Percentiles rank a stretch among this genome's conserved stretches.
phyloP scores from a whole-genome alignment of 1,140 invertebrate genomes.

The Anastrepha ludens region DNA sequence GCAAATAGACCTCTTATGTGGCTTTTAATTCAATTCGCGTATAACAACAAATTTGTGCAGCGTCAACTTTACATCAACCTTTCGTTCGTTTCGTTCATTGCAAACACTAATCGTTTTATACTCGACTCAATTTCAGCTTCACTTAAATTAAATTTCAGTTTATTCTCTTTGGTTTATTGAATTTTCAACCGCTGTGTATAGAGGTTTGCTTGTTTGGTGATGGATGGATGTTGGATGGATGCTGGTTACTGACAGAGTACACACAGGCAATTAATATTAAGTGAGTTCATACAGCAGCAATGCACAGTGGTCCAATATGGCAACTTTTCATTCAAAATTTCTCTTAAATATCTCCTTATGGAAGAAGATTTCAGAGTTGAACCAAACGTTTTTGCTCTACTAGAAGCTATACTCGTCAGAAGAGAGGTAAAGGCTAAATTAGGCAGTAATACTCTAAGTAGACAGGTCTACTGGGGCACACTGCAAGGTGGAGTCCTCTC shows the following conservation, averaged over 20 bases:
- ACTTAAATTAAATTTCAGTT: constrained; percentile 30
- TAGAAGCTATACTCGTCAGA: too few relatives aligned
- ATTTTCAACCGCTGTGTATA: background rate
- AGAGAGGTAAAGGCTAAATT: too few relatives aligned
- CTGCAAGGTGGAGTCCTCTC: too few relatives aligned
- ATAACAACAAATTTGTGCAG: background rate
- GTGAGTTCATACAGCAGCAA: background rate
- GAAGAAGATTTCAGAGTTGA: too few relatives aligned
- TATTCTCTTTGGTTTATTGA: constrained; percentile 28
- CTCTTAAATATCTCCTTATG: too few relatives aligned
- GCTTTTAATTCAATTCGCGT: background rate
- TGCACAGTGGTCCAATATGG: background rate
- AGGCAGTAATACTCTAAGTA: too few relatives aligned
- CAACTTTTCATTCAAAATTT: too few relatives aligned
- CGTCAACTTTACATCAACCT: background rate
- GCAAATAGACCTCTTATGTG: background rate
- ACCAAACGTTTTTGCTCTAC: too few relatives aligned
- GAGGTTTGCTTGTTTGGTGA: background rate
- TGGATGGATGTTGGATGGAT: background rate
- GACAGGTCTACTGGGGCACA: too few relatives aligned
- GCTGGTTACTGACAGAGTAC: background rate
- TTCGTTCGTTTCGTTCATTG: background rate
- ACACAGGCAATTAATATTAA: background rate
- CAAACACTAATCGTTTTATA: constrained; percentile 20
- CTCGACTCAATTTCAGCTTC: background rate